phyloP scores from a whole-genome alignment of 2,888 invertebrate genomes.

The Torymus aiolomorphi region DNA sequence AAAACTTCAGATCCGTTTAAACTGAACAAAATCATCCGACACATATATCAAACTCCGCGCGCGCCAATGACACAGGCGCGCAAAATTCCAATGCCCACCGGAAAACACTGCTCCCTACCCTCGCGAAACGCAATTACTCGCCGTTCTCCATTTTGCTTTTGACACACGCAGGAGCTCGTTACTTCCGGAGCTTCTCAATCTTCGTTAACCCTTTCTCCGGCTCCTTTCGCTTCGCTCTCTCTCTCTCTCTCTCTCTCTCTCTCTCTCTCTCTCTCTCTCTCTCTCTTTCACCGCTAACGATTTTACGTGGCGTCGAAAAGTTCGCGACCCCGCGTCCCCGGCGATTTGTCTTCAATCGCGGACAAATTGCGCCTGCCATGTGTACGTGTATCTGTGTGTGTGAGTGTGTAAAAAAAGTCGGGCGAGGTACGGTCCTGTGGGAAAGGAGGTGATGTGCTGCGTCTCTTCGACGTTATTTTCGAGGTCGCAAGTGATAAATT shows the following conservation, averaged over 20 bases:
- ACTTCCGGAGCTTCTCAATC: slow-evolving; percentile 14
- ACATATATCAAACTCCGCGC: too few species aligned
- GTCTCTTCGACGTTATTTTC: too few species aligned
- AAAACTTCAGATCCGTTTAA: too few species aligned
- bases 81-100: too few species aligned
- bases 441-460: too few species aligned
- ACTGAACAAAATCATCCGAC: too few species aligned
- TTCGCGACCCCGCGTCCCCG: not conserved
- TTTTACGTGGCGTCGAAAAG: too few species aligned
- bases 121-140: not conserved
- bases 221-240: not conserved
- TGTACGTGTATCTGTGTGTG: too few species aligned
- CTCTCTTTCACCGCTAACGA: not conserved
- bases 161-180: not conserved
- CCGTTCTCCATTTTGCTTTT: not conserved
- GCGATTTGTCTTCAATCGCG: slow-evolving; percentile 52
- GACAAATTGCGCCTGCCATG: slow-evolving; percentile 50
- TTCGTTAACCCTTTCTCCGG: slow-evolving; percentile 3
- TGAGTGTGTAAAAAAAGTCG: not conserved
- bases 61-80: too few species aligned
- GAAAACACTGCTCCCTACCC: too few species aligned
- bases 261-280: not conserved
- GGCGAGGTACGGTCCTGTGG: too few species aligned
- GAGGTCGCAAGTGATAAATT: too few species aligned
- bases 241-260: not conserved